A percentile compares a stretch with the other conserved stretches of the same genome.
Conservation (phyloP, 1,140 invertebrate species). For the Tyrophagus putrescentiae region DNA sequence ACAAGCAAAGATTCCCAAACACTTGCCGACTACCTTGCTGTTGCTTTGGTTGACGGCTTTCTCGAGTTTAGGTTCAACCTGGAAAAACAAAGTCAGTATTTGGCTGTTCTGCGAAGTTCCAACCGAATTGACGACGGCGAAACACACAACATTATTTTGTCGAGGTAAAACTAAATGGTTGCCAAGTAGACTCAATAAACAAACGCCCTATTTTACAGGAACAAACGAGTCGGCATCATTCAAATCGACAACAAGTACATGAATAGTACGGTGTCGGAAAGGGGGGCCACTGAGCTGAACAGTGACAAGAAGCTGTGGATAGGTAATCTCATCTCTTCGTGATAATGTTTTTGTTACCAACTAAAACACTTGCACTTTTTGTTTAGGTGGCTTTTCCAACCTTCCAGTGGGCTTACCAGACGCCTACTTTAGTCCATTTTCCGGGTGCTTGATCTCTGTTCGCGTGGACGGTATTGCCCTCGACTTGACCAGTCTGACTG, state of each 20-base stretch:
- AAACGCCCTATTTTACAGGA: conserved; percentile 35
- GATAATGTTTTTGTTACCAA: conserved; percentile 5
- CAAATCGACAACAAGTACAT: conserved; percentile 50
- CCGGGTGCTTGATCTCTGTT: conserved; percentile 46
- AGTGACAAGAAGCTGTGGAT: conserved; percentile 60
- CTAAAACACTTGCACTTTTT: conserved; percentile 11
- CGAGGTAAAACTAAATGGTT: conserved; percentile 28
- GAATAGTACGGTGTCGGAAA: conserved; percentile 44
- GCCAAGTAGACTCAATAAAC: conserved; percentile 20
- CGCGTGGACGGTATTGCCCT: conserved; percentile 36
- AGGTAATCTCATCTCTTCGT: conserved; percentile 35
- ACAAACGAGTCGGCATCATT: conserved; percentile 49
- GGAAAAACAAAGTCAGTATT: conserved; percentile 41
- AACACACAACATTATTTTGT: conserved; percentile 52
- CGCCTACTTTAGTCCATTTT: conserved; percentile 44
- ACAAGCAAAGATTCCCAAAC: conserved; percentile 41
- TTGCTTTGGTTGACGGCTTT: conserved; percentile 45
- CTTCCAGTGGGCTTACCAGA: conserved; percentile 43
- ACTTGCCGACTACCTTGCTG: conserved; percentile 42
- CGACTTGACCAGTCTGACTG: conserved; percentile 25
- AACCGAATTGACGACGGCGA: conserved; percentile 50
- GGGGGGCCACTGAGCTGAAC: conserved; percentile 49
- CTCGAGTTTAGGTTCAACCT: conserved; percentile 48
- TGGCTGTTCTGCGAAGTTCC: conserved; percentile 36
- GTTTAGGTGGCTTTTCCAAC: conserved; percentile 35